A percentile compares a stretch with the other conserved stretches of the same genome.
Conservation (phyloP, 2,888 invertebrate species). For the Lobophora halterata region DNA sequence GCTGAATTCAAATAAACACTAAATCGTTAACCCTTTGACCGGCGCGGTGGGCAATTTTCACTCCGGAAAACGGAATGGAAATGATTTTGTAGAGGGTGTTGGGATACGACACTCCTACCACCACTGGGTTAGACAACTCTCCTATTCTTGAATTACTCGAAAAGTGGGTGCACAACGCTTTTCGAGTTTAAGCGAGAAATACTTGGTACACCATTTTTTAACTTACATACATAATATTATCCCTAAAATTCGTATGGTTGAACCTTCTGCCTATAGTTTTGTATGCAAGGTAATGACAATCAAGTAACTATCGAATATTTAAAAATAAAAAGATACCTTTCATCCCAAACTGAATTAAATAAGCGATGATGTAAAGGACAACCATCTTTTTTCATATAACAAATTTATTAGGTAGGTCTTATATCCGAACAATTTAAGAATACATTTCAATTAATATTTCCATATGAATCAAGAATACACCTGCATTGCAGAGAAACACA, state of each 20-base stretch:
- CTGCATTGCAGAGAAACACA: constrained; percentile 10
- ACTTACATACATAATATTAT: no score
- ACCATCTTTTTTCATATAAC: neutral
- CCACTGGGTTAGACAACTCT: constrained; percentile 34
- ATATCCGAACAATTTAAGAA: neutral
- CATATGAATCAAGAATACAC: constrained; percentile 6
- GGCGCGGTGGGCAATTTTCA: constrained; percentile 76
- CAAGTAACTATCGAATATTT: no score
- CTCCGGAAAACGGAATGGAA: constrained; percentile 75
- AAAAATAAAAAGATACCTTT: no score
- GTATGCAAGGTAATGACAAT: no score
- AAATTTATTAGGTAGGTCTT: no score
- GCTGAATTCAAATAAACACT: constrained; percentile 78
- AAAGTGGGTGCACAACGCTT: no score
- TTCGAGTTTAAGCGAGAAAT: no score
- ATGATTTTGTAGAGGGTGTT: constrained; percentile 69
- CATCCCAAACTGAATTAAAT: neutral
- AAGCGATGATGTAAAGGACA: constrained; percentile 1
- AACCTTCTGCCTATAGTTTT: no score
- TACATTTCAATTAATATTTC: neutral
- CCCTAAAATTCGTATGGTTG: no score
- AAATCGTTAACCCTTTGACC: constrained; percentile 80
- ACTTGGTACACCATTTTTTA: no score
- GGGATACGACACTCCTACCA: constrained; percentile 44
- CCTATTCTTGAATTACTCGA: constrained; percentile 39